phyloP scores from a whole-genome alignment of 2,113 vertebrate species.

The Etia nguti region DNA sequence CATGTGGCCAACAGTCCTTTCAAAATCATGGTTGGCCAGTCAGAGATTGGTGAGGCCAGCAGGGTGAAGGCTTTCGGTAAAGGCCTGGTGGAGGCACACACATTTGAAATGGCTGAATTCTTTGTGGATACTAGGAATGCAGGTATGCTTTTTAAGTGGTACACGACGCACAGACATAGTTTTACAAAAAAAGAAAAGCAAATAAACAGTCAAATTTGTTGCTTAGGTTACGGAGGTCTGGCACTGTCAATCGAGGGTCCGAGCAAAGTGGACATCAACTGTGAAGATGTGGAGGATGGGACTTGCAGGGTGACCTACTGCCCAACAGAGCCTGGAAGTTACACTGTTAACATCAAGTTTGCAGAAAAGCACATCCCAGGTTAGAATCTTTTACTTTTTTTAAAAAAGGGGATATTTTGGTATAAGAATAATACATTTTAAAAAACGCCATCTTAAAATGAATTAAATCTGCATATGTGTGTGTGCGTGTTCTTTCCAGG shows the following conservation, averaged over 20 bases:
- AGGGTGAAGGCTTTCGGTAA: conserved; percentile 89
- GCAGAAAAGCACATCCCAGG: conserved; percentile 94
- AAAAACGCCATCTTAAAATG: not conserved
- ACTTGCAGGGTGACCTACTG: conserved; percentile 96
- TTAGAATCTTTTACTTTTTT: conserved; percentile 23
- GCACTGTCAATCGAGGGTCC: conserved; percentile 93
- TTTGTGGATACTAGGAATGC: conserved; percentile 94
- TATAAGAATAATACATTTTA: not conserved
- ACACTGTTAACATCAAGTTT: conserved; percentile 96
- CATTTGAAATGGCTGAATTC: conserved; percentile 90
- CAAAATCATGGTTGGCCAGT: conserved; percentile 94
- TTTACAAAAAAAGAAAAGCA: not conserved
- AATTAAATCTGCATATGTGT: not conserved
- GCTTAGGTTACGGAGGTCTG: conserved; percentile 88
- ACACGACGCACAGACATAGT: fast-evolving
- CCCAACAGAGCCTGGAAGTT: conserved; percentile 92
- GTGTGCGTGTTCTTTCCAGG: conserved; percentile 63
- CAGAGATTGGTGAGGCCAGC: conserved; percentile 91
- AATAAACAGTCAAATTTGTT: not conserved
- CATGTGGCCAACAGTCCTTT: conserved; percentile 97
- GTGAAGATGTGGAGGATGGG: conserved; percentile 91
- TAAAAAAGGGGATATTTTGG: not conserved
- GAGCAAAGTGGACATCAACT: conserved; percentile 99
- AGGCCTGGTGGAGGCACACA: conserved; percentile 85
- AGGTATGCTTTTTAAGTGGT: conserved; percentile 64